These are phyloP conservation scores for Spilarctia lutea DNA, from an alignment of 2,888 invertebrate species.

Conservation along the genomic window DNA sequence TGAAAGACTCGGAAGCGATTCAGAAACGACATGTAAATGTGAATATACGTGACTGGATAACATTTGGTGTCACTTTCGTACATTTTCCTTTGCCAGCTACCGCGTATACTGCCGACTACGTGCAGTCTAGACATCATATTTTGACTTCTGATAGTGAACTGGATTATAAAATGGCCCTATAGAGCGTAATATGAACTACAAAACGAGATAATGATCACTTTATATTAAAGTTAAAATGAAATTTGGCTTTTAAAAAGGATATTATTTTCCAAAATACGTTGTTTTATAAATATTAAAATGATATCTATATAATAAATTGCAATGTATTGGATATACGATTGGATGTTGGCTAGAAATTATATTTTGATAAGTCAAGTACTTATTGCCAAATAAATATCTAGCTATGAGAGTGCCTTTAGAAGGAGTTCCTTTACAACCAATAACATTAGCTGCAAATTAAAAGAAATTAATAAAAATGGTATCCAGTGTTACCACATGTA, in stretches of 20 bases:
- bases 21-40: constrained; percentile 24
- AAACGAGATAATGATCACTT: constrained; percentile 16
- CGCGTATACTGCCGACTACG: constrained; percentile 11
- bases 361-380: not conserved
- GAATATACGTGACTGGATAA: constrained; percentile 21
- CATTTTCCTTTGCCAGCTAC: constrained; percentile 22
- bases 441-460: not conserved
- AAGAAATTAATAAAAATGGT: not conserved
- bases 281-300: not conserved
- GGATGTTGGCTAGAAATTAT: not conserved
- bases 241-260: not conserved
- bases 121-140: constrained; percentile 50
- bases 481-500: not conserved
- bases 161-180: constrained; percentile 38
- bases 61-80: constrained; percentile 26
- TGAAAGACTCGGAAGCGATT: constrained; percentile 22
- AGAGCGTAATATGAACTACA: constrained; percentile 24
- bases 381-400: not conserved
- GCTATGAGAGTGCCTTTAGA: not conserved
- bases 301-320: not conserved
- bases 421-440: not conserved
- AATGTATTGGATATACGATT: not conserved
- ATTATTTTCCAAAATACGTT: not conserved
- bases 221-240: not conserved
- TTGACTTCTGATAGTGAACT: constrained; percentile 35